These are phyloP conservation scores for Galendromus occidentalis DNA, from an alignment of 1,140 invertebrate species.

Conservation along the genomic window DNA sequence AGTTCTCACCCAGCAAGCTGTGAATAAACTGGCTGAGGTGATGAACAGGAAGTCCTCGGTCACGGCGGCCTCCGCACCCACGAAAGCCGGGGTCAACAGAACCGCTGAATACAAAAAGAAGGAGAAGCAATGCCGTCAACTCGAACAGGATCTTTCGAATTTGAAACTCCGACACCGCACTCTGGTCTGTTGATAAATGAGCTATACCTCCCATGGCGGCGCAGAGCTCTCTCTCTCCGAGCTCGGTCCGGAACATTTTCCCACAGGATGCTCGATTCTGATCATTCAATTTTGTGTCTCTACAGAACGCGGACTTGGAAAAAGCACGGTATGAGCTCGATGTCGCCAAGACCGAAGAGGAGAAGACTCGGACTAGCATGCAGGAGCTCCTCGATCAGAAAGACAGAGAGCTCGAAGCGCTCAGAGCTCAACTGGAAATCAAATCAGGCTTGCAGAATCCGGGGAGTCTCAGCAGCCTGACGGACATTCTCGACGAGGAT, in stretches of 20 bases:
- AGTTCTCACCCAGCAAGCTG: constrained; percentile 45
- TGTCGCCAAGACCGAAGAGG: background rate
- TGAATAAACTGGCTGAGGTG: constrained; percentile 89
- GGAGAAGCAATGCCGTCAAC: constrained; percentile 79
- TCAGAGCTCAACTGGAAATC: background rate
- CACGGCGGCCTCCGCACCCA: constrained; percentile 33
- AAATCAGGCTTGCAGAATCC: constrained; percentile 23
- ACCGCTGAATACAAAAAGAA: constrained; percentile 61
- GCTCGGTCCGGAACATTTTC: too few relatives aligned
- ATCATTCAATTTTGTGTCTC: too few relatives aligned
- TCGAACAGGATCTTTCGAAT: constrained; percentile 84
- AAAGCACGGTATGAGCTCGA: background rate
- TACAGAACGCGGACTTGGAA: background rate
- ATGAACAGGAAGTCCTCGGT: constrained; percentile 65
- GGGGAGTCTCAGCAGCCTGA: constrained; percentile 66
- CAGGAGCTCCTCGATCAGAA: background rate
- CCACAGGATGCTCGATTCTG: too few relatives aligned
- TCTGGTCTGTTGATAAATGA: background rate
- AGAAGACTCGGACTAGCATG: background rate
- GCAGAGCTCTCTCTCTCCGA: too few relatives aligned
- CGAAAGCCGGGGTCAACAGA: constrained; percentile 34
- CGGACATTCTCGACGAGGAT: constrained; percentile 51
- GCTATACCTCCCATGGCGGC: too few relatives aligned
- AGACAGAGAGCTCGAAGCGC: background rate
- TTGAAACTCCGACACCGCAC: constrained; percentile 24